phyloP scores from a whole-genome alignment of 2,113 vertebrate genomes.

The Speoplatyrhinus poulsoni region DNA sequence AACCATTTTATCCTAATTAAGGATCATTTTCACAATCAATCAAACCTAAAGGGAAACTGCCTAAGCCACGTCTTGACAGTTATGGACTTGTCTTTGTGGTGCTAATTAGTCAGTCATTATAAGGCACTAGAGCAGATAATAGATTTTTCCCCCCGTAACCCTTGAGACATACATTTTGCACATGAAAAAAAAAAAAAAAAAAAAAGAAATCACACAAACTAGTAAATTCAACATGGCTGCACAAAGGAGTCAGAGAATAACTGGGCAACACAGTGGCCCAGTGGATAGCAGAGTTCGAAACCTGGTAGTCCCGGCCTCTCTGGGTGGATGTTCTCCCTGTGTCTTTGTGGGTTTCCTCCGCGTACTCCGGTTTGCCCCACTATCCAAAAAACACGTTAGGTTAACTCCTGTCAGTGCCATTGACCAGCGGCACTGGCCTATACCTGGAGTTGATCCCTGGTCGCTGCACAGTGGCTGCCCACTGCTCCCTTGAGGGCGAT shows the following conservation, averaged over 20 bases:
- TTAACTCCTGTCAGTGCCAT: no score
- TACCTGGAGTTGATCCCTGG: no score
- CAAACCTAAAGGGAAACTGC: conserved; percentile 33
- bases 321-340: no score
- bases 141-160: conserved; percentile 9
- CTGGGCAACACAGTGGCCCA: not conserved
- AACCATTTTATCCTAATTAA: not conserved
- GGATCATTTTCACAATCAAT: conserved; percentile 23
- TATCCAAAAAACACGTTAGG: no score
- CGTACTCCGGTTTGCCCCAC: no score
- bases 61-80: conserved; percentile 10
- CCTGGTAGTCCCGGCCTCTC: no score
- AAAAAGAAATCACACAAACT: not conserved
- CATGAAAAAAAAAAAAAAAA: not conserved
- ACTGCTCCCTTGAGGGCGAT: no score
- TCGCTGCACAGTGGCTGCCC: no score
- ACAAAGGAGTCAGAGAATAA: not conserved
- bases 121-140: conserved; percentile 20
- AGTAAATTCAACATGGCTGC: not conserved
- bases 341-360: no score
- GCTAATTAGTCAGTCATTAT: conserved; percentile 48
- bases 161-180: not conserved
- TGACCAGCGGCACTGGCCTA: no score
- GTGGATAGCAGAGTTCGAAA: no score
- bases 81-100: conserved; percentile 22